A percentile compares a stretch with the other conserved stretches of the same genome.
Evolutionary conservation across 2,113 vertebrate species (phyloP).

Genomic region (Megalops atlanticus): DNA sequence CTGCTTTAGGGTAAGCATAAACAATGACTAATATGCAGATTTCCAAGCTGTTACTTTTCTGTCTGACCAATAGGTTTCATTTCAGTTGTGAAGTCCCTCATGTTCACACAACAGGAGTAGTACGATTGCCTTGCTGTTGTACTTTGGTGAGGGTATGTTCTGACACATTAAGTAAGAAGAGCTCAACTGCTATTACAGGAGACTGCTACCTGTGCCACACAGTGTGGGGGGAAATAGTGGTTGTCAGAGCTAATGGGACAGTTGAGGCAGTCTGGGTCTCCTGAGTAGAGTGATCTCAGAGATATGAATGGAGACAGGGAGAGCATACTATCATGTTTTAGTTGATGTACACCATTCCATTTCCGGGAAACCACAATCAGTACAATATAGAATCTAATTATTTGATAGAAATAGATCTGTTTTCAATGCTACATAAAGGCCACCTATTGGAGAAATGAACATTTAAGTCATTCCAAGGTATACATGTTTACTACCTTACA

Average conservation of each 20-base stretch:
- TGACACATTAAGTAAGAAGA: not conserved
- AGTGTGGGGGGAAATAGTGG: not conserved
- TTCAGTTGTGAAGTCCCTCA: not conserved
- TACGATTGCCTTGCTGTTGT: not conserved
- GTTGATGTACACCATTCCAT: no score
- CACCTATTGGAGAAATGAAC: no score
- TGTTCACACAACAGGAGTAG: not conserved
- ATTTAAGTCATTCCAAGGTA: no score
- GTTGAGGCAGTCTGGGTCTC: not conserved
- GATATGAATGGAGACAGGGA: no score
- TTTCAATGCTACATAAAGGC: no score
- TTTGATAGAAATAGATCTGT: no score
- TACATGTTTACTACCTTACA: no score
- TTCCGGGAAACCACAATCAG: no score
- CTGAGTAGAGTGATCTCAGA: not conserved
- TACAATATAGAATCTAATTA: no score
- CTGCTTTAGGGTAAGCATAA: constrained; percentile 89
- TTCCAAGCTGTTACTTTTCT: no score
- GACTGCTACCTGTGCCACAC: not conserved
- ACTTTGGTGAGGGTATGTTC: not conserved
- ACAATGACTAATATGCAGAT: not conserved
- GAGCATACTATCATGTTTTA: no score
- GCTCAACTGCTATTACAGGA: not conserved
- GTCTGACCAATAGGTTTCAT: no score
- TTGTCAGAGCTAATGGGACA: constrained; percentile 1